Conservation (phyloP, 2,797 vertebrate species). For the Cryptoprocta ferox region DNA sequence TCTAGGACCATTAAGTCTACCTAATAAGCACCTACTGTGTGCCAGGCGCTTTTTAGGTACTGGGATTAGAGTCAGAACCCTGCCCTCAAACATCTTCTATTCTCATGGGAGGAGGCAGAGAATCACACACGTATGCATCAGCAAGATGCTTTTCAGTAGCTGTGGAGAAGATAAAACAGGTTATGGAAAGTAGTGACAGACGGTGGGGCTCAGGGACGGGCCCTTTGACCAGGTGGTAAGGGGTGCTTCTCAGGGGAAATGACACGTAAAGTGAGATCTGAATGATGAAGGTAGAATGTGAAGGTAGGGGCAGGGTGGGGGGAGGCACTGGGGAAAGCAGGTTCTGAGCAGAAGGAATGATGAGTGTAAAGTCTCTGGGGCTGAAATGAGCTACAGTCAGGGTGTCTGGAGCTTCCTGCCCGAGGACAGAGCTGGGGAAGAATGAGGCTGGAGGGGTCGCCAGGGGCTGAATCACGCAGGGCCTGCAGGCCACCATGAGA, state of each 20-base stretch:
- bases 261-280: neutral
- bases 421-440: neutral
- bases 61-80: neutral
- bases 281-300: neutral
- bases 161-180: neutral
- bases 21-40: neutral
- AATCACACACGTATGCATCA: neutral
- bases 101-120: neutral
- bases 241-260: neutral
- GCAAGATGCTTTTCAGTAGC: neutral
- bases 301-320: accelerated
- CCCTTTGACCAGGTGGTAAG: neutral
- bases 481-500: neutral
- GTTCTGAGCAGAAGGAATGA: neutral
- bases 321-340: no score
- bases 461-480: neutral
- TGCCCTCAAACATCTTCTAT: neutral
- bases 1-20: neutral
- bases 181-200: neutral
- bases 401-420: neutral
- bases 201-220: neutral
- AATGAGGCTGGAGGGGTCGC: neutral
- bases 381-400: neutral
- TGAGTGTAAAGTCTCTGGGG: neutral
- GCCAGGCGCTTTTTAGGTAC: neutral